A percentile compares a stretch with the other conserved stretches of the same genome.
Evolutionary conservation across 2,888 invertebrate species (phyloP).

Genomic region (Parnassius apollo): DNA sequence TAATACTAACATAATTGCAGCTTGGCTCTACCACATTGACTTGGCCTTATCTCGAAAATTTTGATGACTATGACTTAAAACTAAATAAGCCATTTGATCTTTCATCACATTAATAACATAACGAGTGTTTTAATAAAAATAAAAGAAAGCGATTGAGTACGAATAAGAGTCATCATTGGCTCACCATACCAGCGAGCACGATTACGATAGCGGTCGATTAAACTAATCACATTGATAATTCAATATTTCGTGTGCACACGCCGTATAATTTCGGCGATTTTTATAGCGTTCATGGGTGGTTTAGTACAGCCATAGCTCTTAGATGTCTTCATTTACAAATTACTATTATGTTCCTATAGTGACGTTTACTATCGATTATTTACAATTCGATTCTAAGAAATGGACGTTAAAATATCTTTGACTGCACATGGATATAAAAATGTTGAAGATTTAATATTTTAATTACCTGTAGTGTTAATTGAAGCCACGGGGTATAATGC

Average conservation of each 20-base stretch:
- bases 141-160: constrained; percentile 55
- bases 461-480: constrained; percentile 53
- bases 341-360: constrained; percentile 38
- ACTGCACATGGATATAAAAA: constrained; percentile 25
- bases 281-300: constrained; percentile 65
- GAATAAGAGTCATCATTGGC: constrained; percentile 45
- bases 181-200: constrained; percentile 41
- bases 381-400: constrained; percentile 21
- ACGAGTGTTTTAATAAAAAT: constrained; percentile 50
- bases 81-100: constrained; percentile 52
- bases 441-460: constrained; percentile 28
- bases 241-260: constrained; percentile 51
- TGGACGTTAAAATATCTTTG: constrained; percentile 17
- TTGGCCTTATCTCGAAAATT: constrained; percentile 30
- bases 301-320: constrained; percentile 42
- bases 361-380: constrained; percentile 40
- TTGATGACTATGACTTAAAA: constrained; percentile 33
- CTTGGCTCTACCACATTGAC: no score
- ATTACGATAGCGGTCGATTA: constrained; percentile 57
- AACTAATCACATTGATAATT: constrained; percentile 68
- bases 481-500: constrained; percentile 49
- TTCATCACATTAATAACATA: constrained; percentile 40
- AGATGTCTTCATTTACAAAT: constrained; percentile 53
- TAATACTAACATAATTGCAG: no score
- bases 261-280: constrained; percentile 71